Evolutionary conservation across 2,797 vertebrate genomes (phyloP), one percentile per base, ranked within the genome.

Genomic region (Xerus rutilus): DNA sequence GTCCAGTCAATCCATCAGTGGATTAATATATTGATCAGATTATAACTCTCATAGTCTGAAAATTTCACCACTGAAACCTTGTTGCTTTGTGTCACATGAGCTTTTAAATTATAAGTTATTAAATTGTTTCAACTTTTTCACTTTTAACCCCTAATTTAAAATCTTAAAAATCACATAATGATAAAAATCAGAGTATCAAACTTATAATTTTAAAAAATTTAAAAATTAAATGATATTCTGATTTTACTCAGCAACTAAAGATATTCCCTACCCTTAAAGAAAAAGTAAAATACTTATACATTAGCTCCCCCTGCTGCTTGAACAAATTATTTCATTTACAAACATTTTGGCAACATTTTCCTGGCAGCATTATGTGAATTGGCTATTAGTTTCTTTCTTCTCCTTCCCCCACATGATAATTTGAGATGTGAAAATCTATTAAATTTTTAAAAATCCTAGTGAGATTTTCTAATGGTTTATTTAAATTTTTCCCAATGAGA

Each of bases 241-340:
- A 62, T 15, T 65, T 0, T 85, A 14, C 20, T 35, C 0, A 65
- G 45, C 25, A 93, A 86, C 43, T n/a, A 91, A 92, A 97, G 92
- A 73, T 21, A 57, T 39, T 28, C 23, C 1, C 49, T 28, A 54
- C 9, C 6, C 43, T 67, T 86, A 57, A 84, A 94, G n/a, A 35
- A 87, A 86, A 91, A 90, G 91, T 2, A 12, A 74, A 54, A 86
- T 95, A 89, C 69, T 7, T 82, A 32, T 94, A 14, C 43, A 43
- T 93, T 62, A 94, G 69, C 95, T 79, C 97, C 97, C 96, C 32
- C 85, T 98, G 69, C 88, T 97, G 91, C 62, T 97, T 79, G 39
- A 14, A 97, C 32, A 90, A 49, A 74, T 79, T 67, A 96, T 62
- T 90, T 97, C 59, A 81, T 86, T 86, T 93, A 74, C 9, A 89